Percentiles rank a stretch among this genome's conserved stretches.
Evolutionary conservation across 2,888 invertebrate species (phyloP).

Genomic region (Folsomia candida): DNA sequence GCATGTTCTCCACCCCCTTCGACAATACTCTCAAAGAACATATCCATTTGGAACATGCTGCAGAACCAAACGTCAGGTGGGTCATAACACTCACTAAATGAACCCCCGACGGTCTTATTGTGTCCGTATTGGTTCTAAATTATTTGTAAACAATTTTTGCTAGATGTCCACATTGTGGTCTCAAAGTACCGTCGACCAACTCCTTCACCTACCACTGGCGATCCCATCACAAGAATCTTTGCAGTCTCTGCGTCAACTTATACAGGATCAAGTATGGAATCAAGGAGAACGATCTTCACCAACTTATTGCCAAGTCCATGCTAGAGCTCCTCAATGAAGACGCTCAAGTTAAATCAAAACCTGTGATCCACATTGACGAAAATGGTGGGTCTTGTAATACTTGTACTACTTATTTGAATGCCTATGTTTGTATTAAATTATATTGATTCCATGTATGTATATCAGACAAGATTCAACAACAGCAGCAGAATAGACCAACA

Average conservation of each 20-base stretch:
- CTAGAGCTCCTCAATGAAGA: slow-evolving; percentile 17
- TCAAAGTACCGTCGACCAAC: slow-evolving; percentile 41
- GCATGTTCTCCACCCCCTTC: slow-evolving; percentile 51
- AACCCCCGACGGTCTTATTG: background rate
- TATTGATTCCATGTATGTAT: too few relatives aligned
- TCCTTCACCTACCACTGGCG: slow-evolving; percentile 50
- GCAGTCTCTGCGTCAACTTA: slow-evolving; percentile 48
- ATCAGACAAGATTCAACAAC: too few relatives aligned
- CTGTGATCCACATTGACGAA: slow-evolving; percentile 1
- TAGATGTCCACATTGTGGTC: slow-evolving; percentile 53
- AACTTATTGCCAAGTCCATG: slow-evolving; percentile 33
- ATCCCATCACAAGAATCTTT: slow-evolving; percentile 50
- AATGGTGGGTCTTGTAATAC: too few relatives aligned
- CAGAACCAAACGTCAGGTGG: slow-evolving; percentile 38
- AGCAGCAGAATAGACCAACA: too few relatives aligned
- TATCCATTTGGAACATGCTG: slow-evolving; percentile 47
- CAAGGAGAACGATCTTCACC: slow-evolving; percentile 49
- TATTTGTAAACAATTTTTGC: too few relatives aligned
- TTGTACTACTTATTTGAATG: too few relatives aligned
- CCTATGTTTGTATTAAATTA: too few relatives aligned
- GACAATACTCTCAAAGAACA: slow-evolving; percentile 52
- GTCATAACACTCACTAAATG: background rate
- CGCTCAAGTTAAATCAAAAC: background rate
- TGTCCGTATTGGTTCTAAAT: too few relatives aligned
- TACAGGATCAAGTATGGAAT: slow-evolving; percentile 46